These are phyloP conservation scores for Perca schrenkii DNA, from an alignment of 2,113 vertebrate species.

Conservation along the genomic window DNA sequence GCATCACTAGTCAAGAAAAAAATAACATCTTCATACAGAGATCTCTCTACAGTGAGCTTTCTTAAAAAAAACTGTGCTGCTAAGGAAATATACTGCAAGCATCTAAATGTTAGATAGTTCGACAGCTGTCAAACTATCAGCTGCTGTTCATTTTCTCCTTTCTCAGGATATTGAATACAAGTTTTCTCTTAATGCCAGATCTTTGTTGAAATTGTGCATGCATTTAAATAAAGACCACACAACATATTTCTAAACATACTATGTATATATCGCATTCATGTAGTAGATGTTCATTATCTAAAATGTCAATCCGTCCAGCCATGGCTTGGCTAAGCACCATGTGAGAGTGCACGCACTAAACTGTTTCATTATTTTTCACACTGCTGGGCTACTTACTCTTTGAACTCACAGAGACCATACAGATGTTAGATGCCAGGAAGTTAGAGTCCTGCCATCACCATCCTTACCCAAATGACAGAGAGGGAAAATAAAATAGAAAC, in stretches of 20 bases:
- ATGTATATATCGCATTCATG: not conserved
- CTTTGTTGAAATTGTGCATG: not conserved
- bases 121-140: too few species aligned
- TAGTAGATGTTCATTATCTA: not conserved
- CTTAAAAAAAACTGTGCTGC: too few species aligned
- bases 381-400: not conserved
- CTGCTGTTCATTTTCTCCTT: not conserved
- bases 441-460: not conserved
- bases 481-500: not conserved
- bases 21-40: not conserved
- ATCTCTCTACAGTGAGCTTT: not conserved
- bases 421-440: not conserved
- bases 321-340: not conserved
- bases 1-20: constrained; percentile 45
- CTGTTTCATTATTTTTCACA: constrained; percentile 5
- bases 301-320: not conserved
- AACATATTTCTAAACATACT: not conserved
- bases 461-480: not conserved
- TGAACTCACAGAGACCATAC: not conserved
- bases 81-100: not conserved
- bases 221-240: not conserved
- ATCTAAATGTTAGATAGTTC: not conserved
- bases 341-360: not conserved
- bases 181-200: not conserved
- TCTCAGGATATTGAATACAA: not conserved